A percentile compares a stretch with the other conserved stretches of the same genome.
phyloP scores from a whole-genome alignment of 2,113 vertebrate genomes.

The Coracopsis vasa region DNA sequence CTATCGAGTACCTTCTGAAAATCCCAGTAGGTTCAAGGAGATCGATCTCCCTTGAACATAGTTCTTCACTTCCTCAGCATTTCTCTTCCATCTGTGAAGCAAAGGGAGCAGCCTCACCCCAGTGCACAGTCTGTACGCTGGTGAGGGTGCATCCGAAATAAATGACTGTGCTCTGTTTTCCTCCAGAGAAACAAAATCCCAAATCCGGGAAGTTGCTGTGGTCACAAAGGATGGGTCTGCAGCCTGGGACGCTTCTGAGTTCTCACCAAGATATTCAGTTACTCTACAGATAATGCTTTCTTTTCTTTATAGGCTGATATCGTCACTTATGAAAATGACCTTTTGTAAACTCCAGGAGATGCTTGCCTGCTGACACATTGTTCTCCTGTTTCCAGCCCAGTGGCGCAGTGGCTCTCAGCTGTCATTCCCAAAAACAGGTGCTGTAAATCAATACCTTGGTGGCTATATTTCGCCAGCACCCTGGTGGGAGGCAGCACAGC shows the following conservation, averaged over 20 bases:
- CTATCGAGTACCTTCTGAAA: neutral
- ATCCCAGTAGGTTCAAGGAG: neutral
- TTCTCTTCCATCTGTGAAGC: neutral
- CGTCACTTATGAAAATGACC: neutral
- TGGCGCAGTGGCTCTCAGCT: conserved; percentile 59
- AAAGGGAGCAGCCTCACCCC: neutral
- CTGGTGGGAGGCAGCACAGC: neutral
- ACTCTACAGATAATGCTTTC: neutral
- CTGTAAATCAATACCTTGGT: conserved; percentile 51
- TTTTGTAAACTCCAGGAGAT: neutral
- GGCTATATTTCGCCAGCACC: neutral
- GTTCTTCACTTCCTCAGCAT: neutral
- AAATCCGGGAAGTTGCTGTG: neutral
- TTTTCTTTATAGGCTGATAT: neutral
- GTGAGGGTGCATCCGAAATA: neutral
- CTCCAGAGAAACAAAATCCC: neutral
- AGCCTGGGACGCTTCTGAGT: neutral
- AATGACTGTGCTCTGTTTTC: neutral
- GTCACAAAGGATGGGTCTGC: neutral
- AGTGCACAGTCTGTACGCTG: accelerated
- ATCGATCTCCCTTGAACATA: neutral
- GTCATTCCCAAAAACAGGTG: conserved; percentile 72
- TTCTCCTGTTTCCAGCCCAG: neutral
- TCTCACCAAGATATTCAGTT: neutral
- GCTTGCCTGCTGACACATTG: neutral